A percentile compares a stretch with the other conserved stretches of the same genome.
These are phyloP conservation scores for Aphidius ervi DNA, from an alignment of 1,140 invertebrate genomes.

Conservation along the genomic window DNA sequence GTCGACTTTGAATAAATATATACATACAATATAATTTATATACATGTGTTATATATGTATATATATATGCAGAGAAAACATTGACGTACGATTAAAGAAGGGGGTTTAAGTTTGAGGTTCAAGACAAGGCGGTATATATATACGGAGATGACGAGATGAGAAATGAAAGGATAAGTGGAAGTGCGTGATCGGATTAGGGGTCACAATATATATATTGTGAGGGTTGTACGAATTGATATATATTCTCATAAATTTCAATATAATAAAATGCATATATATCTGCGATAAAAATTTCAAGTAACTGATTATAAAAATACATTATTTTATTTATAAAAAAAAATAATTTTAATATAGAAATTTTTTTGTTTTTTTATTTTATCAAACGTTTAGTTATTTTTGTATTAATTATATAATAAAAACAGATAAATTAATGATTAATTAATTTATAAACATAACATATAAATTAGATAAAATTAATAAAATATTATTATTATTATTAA, in stretches of 20 bases:
- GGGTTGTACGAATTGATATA: slow-evolving; percentile 9
- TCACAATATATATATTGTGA: not conserved
- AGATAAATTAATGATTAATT: too few species aligned
- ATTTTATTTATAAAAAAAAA: too few species aligned
- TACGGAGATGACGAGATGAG: slow-evolving; percentile 15
- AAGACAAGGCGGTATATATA: slow-evolving; percentile 1
- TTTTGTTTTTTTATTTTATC: too few species aligned
- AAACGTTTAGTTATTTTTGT: too few species aligned
- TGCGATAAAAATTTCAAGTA: not conserved
- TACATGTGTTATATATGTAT: not conserved
- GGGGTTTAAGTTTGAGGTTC: not conserved
- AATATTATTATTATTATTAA: too few species aligned
- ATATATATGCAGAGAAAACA: not conserved
- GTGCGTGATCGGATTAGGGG: slow-evolving; percentile 18
- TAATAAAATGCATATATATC: not conserved
- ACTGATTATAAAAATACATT: not conserved
- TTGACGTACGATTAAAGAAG: slow-evolving; percentile 2
- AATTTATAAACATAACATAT: too few species aligned
- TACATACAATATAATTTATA: too few species aligned
- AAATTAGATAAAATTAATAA: too few species aligned
- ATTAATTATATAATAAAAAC: too few species aligned
- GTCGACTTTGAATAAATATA: slow-evolving; percentile 22
- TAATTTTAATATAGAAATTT: not conserved
- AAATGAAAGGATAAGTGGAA: slow-evolving; percentile 19
- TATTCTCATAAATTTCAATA: slow-evolving; percentile 11